phyloP scores from a whole-genome alignment of 2,113 vertebrate genomes.

The Cyprichromis sp. region DNA sequence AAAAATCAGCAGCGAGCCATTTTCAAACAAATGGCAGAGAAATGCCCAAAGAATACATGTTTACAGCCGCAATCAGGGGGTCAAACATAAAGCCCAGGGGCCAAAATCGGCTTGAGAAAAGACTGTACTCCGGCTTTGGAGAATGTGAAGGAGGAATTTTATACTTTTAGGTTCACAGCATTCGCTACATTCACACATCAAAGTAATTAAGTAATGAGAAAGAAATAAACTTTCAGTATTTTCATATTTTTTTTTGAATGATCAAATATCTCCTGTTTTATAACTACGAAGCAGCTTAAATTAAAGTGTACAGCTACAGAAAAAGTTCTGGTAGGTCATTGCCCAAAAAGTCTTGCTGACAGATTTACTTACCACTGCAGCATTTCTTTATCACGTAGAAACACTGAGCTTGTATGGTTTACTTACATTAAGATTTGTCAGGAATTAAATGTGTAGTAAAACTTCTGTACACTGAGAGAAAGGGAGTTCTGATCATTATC shows the following conservation, averaged over 20 bases:
- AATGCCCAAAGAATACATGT: rapidly evolving
- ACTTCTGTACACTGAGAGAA: neutral
- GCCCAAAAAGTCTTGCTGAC: neutral
- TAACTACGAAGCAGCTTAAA: neutral
- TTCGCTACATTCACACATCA: neutral
- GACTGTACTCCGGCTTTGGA: neutral
- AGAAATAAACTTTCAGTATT: neutral
- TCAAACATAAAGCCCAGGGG: neutral
- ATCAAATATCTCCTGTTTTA: neutral
- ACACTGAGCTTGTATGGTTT: neutral
- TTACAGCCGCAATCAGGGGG: rapidly evolving
- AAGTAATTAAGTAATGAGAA: neutral
- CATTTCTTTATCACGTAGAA: neutral
- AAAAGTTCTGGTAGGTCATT: neutral
- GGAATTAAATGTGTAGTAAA: neutral
- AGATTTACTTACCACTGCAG: neutral
- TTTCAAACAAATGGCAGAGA: neutral
- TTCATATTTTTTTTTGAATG: neutral
- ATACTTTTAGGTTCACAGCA: neutral
- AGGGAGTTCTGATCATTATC: neutral
- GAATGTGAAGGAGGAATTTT: neutral
- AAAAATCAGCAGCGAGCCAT: neutral
- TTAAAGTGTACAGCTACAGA: neutral
- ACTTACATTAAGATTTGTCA: neutral
- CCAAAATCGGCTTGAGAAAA: neutral